phyloP scores from a whole-genome alignment of 1,140 invertebrate genomes.

The Amyelois transitella region DNA sequence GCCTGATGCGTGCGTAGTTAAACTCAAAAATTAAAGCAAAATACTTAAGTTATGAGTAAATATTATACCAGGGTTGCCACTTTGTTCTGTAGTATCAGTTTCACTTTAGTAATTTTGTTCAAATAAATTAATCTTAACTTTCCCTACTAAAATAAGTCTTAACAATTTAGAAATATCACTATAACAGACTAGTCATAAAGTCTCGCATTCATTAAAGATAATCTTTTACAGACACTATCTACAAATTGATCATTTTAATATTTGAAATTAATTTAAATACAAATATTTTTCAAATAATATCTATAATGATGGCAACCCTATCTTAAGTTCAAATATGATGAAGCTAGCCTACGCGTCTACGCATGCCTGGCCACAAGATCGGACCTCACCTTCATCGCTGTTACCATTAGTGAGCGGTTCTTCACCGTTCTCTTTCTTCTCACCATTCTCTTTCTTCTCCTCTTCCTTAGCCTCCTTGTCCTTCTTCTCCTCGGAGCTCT shows the following conservation, averaged over 20 bases:
- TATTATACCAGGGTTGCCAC: neutral
- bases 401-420: slow-evolving; percentile 71
- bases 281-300: neutral
- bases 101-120: too few species aligned
- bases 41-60: neutral
- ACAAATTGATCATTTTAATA: too few species aligned
- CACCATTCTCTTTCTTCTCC: slow-evolving; percentile 77
- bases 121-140: too few species aligned
- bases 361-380: slow-evolving; percentile 58
- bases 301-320: neutral
- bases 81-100: too few species aligned
- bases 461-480: slow-evolving; percentile 79
- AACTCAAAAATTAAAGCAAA: slow-evolving; percentile 3
- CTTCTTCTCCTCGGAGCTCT: slow-evolving; percentile 81
- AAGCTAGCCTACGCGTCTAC: slow-evolving; percentile 52
- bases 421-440: slow-evolving; percentile 72
- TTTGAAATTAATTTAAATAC: too few species aligned
- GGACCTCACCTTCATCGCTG: slow-evolving; percentile 72
- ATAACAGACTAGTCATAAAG: too few species aligned
- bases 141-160: too few species aligned
- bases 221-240: too few species aligned
- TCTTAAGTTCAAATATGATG: slow-evolving; percentile 10
- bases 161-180: too few species aligned
- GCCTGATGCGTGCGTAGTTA: slow-evolving; percentile 10
- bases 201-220: too few species aligned